These are phyloP conservation scores for Halcyon badia DNA, from an alignment of 2,797 vertebrate species.

Conservation along the genomic window DNA sequence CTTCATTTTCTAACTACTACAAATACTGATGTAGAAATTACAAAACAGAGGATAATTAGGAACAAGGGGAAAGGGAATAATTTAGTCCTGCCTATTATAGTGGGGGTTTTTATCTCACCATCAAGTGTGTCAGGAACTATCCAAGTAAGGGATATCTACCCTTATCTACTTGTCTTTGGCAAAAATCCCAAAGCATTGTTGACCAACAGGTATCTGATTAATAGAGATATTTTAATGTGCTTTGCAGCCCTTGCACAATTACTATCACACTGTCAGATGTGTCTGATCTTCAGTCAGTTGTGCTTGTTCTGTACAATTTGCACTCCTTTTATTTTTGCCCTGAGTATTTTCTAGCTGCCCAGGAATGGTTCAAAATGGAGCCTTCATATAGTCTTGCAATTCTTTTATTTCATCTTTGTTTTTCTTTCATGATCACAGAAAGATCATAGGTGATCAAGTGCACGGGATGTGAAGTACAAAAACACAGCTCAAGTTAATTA, in stretches of 20 bases:
- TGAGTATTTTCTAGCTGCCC: conserved; percentile 34
- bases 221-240: conserved; percentile 53
- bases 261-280: conserved; percentile 71
- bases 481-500: conserved; percentile 7
- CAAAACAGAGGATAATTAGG: neutral
- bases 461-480: conserved; percentile 5
- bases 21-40: neutral
- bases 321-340: conserved; percentile 48
- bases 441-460: conserved; percentile 7
- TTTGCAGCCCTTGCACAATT: conserved; percentile 58
- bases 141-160: neutral
- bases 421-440: conserved; percentile 31
- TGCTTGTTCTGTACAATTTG: conserved; percentile 56
- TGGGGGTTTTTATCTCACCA: neutral
- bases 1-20: neutral
- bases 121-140: neutral
- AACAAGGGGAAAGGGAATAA: neutral
- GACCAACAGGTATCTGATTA: conserved; percentile 60
- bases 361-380: conserved; percentile 48
- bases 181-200: conserved; percentile 29
- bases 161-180: conserved; percentile 30
- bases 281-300: conserved; percentile 69
- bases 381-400: conserved; percentile 17
- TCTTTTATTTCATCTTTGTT: conserved; percentile 39
- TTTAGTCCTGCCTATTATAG: neutral